Conservation (phyloP, 2,797 vertebrate species). For the Trachurus trachurus region DNA sequence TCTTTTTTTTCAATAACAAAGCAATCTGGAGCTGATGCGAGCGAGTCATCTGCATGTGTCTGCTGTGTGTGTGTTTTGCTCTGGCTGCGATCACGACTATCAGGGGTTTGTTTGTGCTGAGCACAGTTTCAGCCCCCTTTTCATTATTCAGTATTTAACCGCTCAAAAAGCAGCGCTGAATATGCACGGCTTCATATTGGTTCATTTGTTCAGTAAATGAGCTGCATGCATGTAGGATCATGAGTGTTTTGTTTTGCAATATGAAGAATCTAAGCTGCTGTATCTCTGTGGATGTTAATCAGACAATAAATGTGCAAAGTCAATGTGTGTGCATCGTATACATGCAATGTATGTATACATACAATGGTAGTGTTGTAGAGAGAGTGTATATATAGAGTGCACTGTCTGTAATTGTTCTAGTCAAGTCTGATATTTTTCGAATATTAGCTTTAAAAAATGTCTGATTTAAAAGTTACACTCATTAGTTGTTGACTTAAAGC, state of each 20-base stretch:
- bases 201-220: background rate
- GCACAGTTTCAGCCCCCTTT: background rate
- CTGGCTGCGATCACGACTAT: background rate
- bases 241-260: background rate
- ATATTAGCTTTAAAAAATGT: background rate
- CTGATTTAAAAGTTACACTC: background rate
- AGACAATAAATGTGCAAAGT: no score
- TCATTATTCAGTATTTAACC: conserved; percentile 2
- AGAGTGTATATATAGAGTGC: background rate
- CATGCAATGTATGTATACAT: no score
- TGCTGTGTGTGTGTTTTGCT: background rate
- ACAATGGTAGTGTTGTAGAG: no score
- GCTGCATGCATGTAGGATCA: background rate
- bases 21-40: background rate
- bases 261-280: background rate
- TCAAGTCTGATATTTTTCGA: background rate
- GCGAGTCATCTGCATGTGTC: background rate
- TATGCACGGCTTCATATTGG: background rate
- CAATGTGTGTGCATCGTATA: no score
- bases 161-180: background rate
- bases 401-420: background rate
- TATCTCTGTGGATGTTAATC: background rate
- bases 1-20: background rate
- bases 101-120: background rate
- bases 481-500: background rate